Base-by-base conservation (phyloP, 2,113 vertebrate genomes). In the Oryzias javanicus region DNA sequence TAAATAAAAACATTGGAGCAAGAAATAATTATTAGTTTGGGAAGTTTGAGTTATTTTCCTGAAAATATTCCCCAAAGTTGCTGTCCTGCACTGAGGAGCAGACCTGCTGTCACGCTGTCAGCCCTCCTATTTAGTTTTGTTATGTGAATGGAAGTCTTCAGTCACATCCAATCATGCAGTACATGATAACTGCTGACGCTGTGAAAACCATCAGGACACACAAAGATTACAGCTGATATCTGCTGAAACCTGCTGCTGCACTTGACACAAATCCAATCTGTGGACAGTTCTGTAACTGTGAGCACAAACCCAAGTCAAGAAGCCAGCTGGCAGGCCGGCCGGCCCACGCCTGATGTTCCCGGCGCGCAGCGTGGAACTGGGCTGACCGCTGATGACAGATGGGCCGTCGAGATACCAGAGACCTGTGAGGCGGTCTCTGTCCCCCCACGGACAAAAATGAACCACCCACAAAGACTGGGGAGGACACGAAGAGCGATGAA, bases 311-410 rank as follows among this genome's bases (percentile, higher is more conserved):
- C 63, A 73, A 76, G 62, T 61, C 78, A 76, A 64, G 53, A 62
- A 56, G 52, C 40, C 67, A 42, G 60, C 56, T 62, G 5, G 61
- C 17, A 13, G 64, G 55, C 60, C 46, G 5, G 59, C 48, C 71
- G 13, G 54, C 70, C 74, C 62, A 60, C 55, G 67, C 70, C 72
- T 67, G 70, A 65, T 51, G 78, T 58, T 78, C 83, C 81, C 63
- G 3, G 59, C 47, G 60, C 62, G 40, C 76, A 48, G 70, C 24
- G 55, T 52, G 59, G 67, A 59, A 53, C 53, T 20, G 4, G 67
- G 46, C 54, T 67, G 74, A 77, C 76, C 40, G 16, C 18, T 3
- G 24, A 70, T 86, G 83, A 87, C 84, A 88, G 82, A 86, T 83
- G 80, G 78, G 60, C 41, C 16, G 24, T 67, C 15, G 69, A 72